Base-by-base conservation (phyloP, 2,113 vertebrate species). In the Paratilapia polleni region DNA sequence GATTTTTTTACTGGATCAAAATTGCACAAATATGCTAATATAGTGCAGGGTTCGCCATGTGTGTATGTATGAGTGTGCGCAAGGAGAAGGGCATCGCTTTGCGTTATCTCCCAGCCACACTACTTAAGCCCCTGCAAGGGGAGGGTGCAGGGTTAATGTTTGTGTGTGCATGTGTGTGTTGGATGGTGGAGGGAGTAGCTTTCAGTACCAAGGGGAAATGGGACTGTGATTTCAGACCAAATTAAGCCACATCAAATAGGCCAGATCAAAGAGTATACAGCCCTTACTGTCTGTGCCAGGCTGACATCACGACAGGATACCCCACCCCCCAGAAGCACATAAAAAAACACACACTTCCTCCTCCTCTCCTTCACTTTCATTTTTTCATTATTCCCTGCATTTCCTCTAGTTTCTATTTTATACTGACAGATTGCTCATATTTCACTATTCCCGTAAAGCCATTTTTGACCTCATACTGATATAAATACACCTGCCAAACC, bases 171-270 rank as follows among this genome's bases (percentile, higher is more conserved):
- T 17, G 78, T n/a, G 61, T 13, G 8, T 43, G 43, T 20, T 22
- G 14, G 5, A 22, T 28, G 26, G 59, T 43, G 31, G 75, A 38
- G 91, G 78, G 75, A 78, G 78, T 60, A 77, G 64, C 13, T 73
- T 82, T 73, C 12, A n/a, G 82, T 90, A 89, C 91, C 92, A 75
- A 64, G 59, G 93, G 94, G 93, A 90, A 94, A 93, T 92, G 79
- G 63, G 74, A 86, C 91, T 95, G 84, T 91, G 93, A 94, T 95
- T 94, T 93, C 93, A 91, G 89, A 91, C 86, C 86, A 93, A 96
- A 95, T 94, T 91, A 95, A 91, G 84, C 84, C 85, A 93, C 94
- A 93, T 95, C 94, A 95, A 94, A 94, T 90, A 87, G 78, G 77
- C 80, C 83, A 83, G 93, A 95, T 95, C 91, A 95, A 94, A 95